phyloP scores from a whole-genome alignment of 2,113 vertebrate species.

The Urocynchramus pylzowi region DNA sequence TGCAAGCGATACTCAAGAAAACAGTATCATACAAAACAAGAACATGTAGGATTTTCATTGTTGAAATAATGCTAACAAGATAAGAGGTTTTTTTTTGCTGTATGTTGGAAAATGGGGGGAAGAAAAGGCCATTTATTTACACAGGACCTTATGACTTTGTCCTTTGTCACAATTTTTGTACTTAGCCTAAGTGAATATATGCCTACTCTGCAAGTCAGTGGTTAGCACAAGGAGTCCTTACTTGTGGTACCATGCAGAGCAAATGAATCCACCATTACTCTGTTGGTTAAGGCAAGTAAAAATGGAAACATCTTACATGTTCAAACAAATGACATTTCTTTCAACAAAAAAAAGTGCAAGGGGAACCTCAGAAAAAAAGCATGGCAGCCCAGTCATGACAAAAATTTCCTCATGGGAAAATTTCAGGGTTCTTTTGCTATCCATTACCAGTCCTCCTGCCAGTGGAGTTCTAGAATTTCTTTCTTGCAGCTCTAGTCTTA shows the following conservation, averaged over 20 bases:
- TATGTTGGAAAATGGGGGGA: background rate
- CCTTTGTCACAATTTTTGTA: background rate
- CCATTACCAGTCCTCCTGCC: background rate
- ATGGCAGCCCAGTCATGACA: background rate
- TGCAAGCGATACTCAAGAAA: background rate
- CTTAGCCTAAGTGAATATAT: background rate
- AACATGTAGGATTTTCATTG: background rate
- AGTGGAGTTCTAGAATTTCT: background rate
- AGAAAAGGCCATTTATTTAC: background rate
- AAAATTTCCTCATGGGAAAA: background rate
- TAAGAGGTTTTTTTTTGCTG: background rate
- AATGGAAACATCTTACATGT: background rate
- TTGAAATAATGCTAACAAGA: background rate
- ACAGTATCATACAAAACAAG: background rate
- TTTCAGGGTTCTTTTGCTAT: background rate
- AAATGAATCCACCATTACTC: background rate
- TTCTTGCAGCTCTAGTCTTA: background rate
- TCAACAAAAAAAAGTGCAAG: background rate
- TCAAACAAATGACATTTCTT: background rate
- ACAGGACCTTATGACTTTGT: background rate
- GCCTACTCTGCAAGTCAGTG: background rate
- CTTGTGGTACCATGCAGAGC: background rate
- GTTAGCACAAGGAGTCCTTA: background rate
- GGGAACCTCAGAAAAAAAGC: background rate
- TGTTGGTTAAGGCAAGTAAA: background rate